Percentiles rank a stretch among this genome's conserved stretches.
Evolutionary conservation across 2,113 vertebrate genomes (phyloP).

Genomic region (Sapayoa aenigma): DNA sequence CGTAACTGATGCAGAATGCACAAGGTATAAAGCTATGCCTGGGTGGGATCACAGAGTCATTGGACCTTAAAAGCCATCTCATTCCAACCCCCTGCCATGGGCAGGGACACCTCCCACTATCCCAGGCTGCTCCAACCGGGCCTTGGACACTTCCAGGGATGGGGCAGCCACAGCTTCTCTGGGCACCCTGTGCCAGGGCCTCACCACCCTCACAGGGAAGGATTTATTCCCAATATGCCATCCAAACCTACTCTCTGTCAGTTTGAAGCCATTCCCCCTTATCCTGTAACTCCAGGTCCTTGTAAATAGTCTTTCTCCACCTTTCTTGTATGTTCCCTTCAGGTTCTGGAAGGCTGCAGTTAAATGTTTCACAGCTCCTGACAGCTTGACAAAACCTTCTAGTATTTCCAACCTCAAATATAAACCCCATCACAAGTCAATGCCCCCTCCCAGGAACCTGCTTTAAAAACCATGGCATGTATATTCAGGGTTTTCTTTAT

Average conservation of each 20-base stretch:
- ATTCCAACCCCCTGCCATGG: neutral
- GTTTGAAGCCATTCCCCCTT: neutral
- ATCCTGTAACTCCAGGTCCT: neutral
- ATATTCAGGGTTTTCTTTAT: neutral
- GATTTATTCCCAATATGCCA: neutral
- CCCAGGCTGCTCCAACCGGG: neutral
- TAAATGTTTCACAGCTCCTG: neutral
- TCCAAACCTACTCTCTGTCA: neutral
- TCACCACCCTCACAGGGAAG: fast-evolving
- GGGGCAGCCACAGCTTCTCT: neutral
- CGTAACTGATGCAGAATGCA: neutral
- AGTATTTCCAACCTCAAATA: neutral
- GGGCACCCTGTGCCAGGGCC: neutral
- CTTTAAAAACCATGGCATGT: neutral
- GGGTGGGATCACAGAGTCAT: neutral
- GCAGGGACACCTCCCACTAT: neutral
- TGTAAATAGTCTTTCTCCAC: neutral
- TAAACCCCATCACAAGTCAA: neutral
- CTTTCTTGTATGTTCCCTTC: neutral
- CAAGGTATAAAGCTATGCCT: neutral
- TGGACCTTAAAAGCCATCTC: neutral
- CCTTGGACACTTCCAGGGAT: neutral
- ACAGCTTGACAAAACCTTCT: neutral
- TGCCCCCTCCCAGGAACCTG: neutral
- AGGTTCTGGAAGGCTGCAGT: neutral